Evolutionary conservation across 2,888 invertebrate genomes (phyloP).

Genomic region (Polietes domitor): DNA sequence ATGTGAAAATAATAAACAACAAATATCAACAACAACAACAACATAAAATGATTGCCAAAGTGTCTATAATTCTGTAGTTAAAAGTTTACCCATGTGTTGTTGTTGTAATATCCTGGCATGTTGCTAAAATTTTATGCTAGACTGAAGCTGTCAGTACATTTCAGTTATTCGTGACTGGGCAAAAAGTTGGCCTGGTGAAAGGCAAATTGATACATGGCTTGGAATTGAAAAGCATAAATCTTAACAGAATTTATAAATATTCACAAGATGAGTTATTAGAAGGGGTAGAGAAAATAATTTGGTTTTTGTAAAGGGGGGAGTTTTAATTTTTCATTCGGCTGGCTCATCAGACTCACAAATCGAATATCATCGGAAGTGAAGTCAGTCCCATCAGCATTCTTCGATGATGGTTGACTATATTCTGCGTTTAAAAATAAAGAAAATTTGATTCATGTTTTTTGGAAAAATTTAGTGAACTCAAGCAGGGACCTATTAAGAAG

Average conservation of each 20-base stretch:
- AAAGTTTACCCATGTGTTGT: conserved; percentile 47
- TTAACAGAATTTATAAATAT: background rate
- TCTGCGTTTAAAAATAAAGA: too few relatives aligned
- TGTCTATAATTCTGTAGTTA: conserved; percentile 69
- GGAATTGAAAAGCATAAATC: background rate
- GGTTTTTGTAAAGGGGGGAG: too few relatives aligned
- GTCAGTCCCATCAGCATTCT: too few relatives aligned
- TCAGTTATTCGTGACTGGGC: background rate
- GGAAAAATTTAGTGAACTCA: too few relatives aligned
- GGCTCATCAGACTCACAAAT: too few relatives aligned
- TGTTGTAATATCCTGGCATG: background rate
- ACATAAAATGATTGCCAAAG: conserved; percentile 54
- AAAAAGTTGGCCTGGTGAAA: background rate
- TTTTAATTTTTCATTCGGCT: too few relatives aligned
- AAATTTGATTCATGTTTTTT: too few relatives aligned
- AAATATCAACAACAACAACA: conserved; percentile 44
- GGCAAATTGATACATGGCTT: background rate
- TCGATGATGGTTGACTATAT: too few relatives aligned
- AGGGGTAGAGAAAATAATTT: background rate
- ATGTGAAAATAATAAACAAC: conserved; percentile 64
- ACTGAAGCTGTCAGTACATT: conserved; percentile 44
- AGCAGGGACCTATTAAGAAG: too few relatives aligned
- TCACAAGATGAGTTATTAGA: background rate
- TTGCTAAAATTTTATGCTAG: background rate
- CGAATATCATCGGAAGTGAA: too few relatives aligned